phyloP scores from a whole-genome alignment of 2,888 invertebrate genomes.

The Lathronympha strigana region DNA sequence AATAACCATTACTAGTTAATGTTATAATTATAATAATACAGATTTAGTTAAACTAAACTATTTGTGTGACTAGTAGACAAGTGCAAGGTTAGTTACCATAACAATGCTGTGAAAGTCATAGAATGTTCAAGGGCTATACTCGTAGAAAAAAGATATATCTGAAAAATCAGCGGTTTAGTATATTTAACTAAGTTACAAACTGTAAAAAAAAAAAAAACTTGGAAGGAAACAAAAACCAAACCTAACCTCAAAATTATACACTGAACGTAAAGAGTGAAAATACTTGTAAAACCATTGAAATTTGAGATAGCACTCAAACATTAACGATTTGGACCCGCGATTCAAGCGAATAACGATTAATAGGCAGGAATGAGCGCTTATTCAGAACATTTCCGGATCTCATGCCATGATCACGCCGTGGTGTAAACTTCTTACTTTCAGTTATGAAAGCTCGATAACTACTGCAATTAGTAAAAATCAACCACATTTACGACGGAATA shows the following conservation, averaged over 20 bases:
- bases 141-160: background rate
- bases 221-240: constrained; percentile 26
- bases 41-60: no score
- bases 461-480: constrained; percentile 30
- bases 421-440: background rate
- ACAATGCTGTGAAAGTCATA: background rate
- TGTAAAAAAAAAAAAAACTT: background rate
- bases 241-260: constrained; percentile 50
- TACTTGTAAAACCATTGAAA: background rate
- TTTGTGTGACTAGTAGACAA: no score
- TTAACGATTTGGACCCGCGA: background rate
- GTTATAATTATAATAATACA: no score
- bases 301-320: background rate
- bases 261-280: constrained; percentile 16
- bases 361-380: background rate
- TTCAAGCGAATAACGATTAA: background rate
- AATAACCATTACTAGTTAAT: no score
- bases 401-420: constrained; percentile 16
- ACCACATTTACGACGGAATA: constrained; percentile 52
- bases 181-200: background rate
- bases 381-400: background rate
- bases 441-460: constrained; percentile 3
- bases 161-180: background rate
- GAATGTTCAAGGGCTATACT: background rate
- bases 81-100: constrained; percentile 24